Percentiles rank a stretch among this genome's conserved stretches.
phyloP scores from a whole-genome alignment of 2,113 vertebrate genomes.

The Gavialis gangeticus region DNA sequence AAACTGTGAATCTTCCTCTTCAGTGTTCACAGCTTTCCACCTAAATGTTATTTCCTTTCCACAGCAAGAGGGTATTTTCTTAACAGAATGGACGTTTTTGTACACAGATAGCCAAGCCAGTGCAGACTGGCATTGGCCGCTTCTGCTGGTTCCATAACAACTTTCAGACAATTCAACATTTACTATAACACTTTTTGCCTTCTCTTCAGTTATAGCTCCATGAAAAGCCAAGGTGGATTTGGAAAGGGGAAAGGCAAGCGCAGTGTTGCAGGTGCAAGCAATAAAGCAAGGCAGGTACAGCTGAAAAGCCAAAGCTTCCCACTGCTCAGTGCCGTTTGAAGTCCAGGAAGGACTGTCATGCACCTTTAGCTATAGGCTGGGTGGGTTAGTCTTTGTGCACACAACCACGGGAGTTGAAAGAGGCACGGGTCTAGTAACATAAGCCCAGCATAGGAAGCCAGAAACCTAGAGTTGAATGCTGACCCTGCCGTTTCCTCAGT shows the following conservation, averaged over 20 bases:
- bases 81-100: constrained; percentile 18
- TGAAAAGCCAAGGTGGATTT: constrained; percentile 13
- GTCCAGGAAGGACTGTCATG: not conserved
- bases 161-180: constrained; percentile 37
- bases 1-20: not conserved
- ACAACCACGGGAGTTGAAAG: not conserved
- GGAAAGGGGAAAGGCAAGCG: constrained; percentile 6
- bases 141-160: not conserved
- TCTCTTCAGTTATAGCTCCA: not conserved
- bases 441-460: not conserved
- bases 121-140: fast-evolving
- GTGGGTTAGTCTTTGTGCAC: not conserved
- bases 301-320: constrained; percentile 14
- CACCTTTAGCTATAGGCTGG: not conserved
- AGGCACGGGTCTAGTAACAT: not conserved
- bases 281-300: not conserved
- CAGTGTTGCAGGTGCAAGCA: not conserved
- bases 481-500: not conserved
- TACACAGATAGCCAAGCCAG: constrained; percentile 14
- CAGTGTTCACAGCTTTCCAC: not conserved
- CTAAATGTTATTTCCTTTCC: not conserved
- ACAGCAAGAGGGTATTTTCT: constrained; percentile 33
- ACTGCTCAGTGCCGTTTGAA: not conserved
- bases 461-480: not conserved
- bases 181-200: not conserved